These are phyloP conservation scores for Pseudochromis fuscus DNA, from an alignment of 2,797 vertebrate genomes.

Conservation along the genomic window DNA sequence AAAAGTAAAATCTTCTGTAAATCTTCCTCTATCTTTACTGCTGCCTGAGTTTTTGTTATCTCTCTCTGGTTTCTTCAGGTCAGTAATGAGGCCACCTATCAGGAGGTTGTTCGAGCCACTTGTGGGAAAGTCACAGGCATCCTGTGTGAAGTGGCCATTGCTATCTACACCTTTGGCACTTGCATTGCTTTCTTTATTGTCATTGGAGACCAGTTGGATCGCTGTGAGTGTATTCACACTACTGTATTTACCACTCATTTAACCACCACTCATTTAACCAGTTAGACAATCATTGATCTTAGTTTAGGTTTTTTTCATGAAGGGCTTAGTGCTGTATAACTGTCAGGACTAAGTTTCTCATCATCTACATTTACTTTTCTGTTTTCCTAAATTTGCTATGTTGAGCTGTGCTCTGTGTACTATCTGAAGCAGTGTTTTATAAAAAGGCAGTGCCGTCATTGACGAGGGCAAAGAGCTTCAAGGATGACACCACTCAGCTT, in stretches of 20 bases:
- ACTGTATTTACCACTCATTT: background rate
- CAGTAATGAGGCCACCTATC: slow-evolving; percentile 95
- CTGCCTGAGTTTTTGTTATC: background rate
- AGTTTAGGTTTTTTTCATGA: background rate
- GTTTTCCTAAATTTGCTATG: background rate
- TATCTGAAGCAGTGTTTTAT: background rate
- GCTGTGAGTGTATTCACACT: slow-evolving; percentile 86
- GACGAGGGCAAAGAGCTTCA: slow-evolving; percentile 56
- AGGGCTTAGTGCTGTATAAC: background rate
- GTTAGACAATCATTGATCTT: background rate
- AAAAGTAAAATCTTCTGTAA: too few species aligned
- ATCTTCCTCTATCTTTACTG: background rate
- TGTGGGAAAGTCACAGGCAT: slow-evolving; percentile 92
- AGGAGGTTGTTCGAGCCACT: slow-evolving; percentile 96
- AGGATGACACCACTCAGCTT: slow-evolving; percentile 53
- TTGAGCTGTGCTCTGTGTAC: background rate
- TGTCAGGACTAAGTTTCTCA: background rate
- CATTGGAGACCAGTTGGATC: slow-evolving; percentile 97
- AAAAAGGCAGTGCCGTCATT: slow-evolving; percentile 2
- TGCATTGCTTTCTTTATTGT: slow-evolving; percentile 99
- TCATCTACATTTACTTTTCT: background rate
- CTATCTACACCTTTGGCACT: slow-evolving; percentile 96
- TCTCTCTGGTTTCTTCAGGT: slow-evolving; percentile 75
- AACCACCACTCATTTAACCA: too few species aligned
- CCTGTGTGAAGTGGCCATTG: slow-evolving; percentile 93